These are phyloP conservation scores for Chironomus tentans DNA, from an alignment of 2,888 invertebrate genomes.

Conservation along the genomic window DNA sequence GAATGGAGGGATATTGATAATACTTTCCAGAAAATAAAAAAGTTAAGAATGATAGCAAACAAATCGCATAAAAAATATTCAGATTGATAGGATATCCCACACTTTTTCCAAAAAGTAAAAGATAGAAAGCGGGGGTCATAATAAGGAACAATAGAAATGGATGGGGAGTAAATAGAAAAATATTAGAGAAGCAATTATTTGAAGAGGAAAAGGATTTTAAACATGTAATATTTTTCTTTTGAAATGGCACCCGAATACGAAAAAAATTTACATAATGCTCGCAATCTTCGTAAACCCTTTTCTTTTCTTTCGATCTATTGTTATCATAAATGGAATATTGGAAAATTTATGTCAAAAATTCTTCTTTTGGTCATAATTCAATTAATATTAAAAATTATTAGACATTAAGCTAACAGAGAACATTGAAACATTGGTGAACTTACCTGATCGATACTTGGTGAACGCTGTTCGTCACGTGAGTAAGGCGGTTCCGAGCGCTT, in stretches of 20 bases:
- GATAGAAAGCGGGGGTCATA: neutral
- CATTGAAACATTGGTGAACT: conserved; percentile 33
- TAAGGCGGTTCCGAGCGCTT: conserved; percentile 47
- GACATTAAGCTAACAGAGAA: neutral
- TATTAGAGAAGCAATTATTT: neutral
- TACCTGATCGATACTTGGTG: conserved; percentile 88
- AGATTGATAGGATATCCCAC: neutral
- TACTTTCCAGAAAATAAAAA: too few relatives aligned
- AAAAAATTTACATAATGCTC: neutral
- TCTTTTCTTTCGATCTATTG: neutral
- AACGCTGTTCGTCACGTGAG: conserved; percentile 57
- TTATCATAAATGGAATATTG: conserved; percentile 17
- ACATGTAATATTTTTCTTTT: neutral
- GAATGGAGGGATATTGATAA: too few relatives aligned
- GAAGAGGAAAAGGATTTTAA: neutral
- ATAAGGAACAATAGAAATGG: neutral
- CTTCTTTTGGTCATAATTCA: neutral
- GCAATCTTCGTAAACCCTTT: neutral
- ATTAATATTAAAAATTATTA: too few relatives aligned
- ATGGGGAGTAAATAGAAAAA: neutral
- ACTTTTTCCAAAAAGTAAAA: neutral
- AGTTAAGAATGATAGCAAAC: neutral
- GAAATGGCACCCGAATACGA: neutral
- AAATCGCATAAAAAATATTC: neutral
- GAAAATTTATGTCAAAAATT: conserved; percentile 12